Evolutionary conservation across 2,113 vertebrate genomes (phyloP).

Genomic region (Pheucticus melanocephalus): DNA sequence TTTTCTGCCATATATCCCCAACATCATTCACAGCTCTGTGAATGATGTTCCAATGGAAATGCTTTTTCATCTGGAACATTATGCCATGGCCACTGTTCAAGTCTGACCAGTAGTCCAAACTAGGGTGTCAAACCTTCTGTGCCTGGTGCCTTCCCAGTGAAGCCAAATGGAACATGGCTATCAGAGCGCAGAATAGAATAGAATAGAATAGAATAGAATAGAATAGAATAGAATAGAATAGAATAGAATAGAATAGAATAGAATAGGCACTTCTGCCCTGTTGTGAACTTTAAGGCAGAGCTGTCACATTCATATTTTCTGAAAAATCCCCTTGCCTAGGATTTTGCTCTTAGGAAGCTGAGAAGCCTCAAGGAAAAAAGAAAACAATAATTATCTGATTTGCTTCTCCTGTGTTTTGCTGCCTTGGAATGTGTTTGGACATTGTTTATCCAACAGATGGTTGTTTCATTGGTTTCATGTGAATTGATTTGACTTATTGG

Average conservation of each 20-base stretch:
- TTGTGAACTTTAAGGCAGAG: not conserved
- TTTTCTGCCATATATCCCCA: not conserved
- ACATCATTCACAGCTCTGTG: not conserved
- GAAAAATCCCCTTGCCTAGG: too few relatives aligned
- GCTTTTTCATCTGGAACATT: not conserved
- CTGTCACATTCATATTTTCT: not conserved
- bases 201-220: rapidly evolving
- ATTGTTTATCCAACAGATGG: too few relatives aligned
- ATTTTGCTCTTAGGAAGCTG: too few relatives aligned
- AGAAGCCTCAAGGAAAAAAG: too few relatives aligned
- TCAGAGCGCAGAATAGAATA: rapidly evolving
- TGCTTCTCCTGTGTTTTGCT: too few relatives aligned
- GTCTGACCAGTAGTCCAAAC: not conserved
- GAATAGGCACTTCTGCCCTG: not conserved
- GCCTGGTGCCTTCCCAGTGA: not conserved
- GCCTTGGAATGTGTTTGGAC: too few relatives aligned
- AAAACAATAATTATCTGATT: too few relatives aligned
- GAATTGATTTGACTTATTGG: too few relatives aligned
- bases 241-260: rapidly evolving
- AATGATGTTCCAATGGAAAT: not conserved
- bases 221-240: rapidly evolving
- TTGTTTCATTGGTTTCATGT: too few relatives aligned
- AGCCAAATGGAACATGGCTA: not conserved
- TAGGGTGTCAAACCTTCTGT: not conserved
- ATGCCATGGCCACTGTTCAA: rapidly evolving